phyloP scores from a whole-genome alignment of 2,888 invertebrate genomes.

The Halictus ligatus region DNA sequence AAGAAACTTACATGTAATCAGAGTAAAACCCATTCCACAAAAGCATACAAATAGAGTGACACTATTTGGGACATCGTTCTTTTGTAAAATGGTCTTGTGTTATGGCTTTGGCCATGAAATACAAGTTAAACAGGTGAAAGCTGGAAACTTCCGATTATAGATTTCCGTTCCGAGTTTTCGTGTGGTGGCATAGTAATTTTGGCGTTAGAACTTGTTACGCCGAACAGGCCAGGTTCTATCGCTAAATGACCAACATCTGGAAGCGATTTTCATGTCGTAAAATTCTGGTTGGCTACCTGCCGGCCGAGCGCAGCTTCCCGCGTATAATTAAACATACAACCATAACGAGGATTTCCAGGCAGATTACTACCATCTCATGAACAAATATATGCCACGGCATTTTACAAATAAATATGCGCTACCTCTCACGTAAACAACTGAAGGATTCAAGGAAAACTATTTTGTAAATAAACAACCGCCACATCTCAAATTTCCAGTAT shows the following conservation, averaged over 20 bases:
- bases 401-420: background rate
- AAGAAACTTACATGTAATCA: background rate
- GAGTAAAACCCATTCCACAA: background rate
- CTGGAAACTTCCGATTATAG: constrained; percentile 29
- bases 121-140: constrained; percentile 53
- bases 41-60: background rate
- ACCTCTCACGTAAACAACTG: too few species aligned
- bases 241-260: constrained; percentile 78
- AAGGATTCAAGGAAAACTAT: background rate
- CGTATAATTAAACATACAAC: constrained; percentile 59
- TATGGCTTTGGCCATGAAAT: background rate
- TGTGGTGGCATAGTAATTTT: constrained; percentile 76
- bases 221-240: constrained; percentile 67
- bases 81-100: background rate
- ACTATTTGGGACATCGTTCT: background rate
- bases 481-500: background rate
- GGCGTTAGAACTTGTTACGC: constrained; percentile 75
- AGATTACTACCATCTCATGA: background rate
- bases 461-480: background rate
- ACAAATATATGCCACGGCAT: background rate
- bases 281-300: constrained; percentile 72
- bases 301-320: constrained; percentile 45
- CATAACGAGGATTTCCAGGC: constrained; percentile 3
- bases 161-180: constrained; percentile 69
- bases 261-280: constrained; percentile 79